Conservation (phyloP, 1,140 invertebrate species). For the Maniola jurtina region DNA sequence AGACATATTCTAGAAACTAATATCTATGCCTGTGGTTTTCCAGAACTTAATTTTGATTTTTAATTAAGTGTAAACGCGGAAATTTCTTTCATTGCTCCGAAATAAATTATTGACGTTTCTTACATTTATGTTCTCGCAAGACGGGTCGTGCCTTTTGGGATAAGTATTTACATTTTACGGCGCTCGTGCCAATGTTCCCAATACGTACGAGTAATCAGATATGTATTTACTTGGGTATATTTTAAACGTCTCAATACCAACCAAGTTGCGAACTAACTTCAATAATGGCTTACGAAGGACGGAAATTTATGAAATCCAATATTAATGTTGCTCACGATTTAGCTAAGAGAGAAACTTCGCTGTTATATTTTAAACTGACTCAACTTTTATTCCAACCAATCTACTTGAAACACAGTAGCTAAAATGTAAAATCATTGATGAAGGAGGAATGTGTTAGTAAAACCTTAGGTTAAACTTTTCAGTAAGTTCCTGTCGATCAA, state of each 20-base stretch:
- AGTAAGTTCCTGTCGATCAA: slow-evolving; percentile 43
- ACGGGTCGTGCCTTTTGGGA: slow-evolving; percentile 17
- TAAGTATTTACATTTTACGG: slow-evolving; percentile 22
- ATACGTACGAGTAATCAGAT: slow-evolving; percentile 13
- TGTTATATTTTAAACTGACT: neutral
- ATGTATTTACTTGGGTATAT: slow-evolving; percentile 19
- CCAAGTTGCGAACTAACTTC: slow-evolving; percentile 10
- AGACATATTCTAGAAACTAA: too few relatives aligned
- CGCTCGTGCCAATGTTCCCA: slow-evolving; percentile 15
- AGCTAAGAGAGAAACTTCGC: neutral
- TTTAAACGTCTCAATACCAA: slow-evolving; percentile 16
- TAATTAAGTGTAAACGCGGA: too few relatives aligned
- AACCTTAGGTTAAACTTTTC: slow-evolving; percentile 3
- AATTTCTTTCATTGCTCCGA: neutral
- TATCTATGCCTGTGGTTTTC: too few relatives aligned
- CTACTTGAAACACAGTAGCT: too few relatives aligned
- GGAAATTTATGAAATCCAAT: slow-evolving; percentile 13
- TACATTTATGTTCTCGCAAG: slow-evolving; percentile 4
- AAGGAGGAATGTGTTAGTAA: neutral
- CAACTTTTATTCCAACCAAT: too few relatives aligned
- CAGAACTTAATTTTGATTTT: too few relatives aligned
- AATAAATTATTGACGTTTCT: slow-evolving; percentile 13
- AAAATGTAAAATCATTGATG: too few relatives aligned
- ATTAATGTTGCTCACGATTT: slow-evolving; percentile 3
- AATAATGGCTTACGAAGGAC: slow-evolving; percentile 7